phyloP scores from a whole-genome alignment of 1,140 invertebrate species.

The Meloidogyne hapla region DNA sequence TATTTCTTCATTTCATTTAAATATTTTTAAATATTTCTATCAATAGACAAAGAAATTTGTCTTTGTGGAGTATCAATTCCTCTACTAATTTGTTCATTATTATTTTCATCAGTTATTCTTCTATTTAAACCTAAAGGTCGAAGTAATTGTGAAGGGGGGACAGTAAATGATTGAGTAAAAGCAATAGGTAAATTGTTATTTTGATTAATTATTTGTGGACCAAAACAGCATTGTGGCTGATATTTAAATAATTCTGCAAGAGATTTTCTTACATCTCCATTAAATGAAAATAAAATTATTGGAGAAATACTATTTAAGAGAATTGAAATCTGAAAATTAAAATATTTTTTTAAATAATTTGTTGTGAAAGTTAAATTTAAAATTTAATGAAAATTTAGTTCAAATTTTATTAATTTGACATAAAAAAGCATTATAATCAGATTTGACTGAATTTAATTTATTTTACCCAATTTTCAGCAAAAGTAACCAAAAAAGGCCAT shows the following conservation, averaged over 20 bases:
- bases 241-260: not conserved
- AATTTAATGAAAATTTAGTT: too few species aligned
- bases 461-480: slow-evolving; percentile 15
- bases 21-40: not conserved
- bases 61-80: not conserved
- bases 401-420: too few species aligned
- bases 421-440: too few species aligned
- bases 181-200: not conserved
- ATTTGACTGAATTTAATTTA: too few species aligned
- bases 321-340: slow-evolving; percentile 23
- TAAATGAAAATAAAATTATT: slow-evolving; percentile 19
- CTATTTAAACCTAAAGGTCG: not conserved
- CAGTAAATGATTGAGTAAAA: slow-evolving; percentile 13
- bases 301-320: slow-evolving; percentile 27
- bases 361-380: not conserved
- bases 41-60: not conserved
- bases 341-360: not conserved
- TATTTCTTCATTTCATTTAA: too few species aligned
- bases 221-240: not conserved
- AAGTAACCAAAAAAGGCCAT: slow-evolving; percentile 24
- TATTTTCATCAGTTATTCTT: not conserved
- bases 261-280: slow-evolving; percentile 13
- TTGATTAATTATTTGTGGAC: not conserved
- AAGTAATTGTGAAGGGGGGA: slow-evolving; percentile 4
- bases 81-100: not conserved